These are phyloP conservation scores for Anodontia alba DNA, from an alignment of 2,888 invertebrate genomes.

Conservation along the genomic window DNA sequence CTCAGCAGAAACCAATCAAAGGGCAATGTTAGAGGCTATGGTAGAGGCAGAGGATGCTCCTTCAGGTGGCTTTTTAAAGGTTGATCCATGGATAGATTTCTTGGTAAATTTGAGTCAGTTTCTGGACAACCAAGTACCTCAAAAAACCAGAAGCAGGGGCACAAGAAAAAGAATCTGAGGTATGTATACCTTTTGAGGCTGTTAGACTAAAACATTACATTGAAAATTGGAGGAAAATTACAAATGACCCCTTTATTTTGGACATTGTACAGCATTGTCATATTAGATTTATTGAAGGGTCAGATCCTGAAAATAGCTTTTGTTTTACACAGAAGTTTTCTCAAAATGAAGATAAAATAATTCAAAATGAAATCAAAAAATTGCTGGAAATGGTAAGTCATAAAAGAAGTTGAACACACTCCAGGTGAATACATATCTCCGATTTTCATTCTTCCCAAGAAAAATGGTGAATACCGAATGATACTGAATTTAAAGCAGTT, in stretches of 20 bases:
- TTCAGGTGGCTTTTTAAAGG: neutral
- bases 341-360: neutral
- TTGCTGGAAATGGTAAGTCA: slow-evolving; percentile 34
- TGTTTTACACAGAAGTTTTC: neutral
- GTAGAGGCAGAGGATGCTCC: neutral
- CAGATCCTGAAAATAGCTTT: slow-evolving; percentile 15
- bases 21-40: neutral
- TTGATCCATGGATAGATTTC: neutral
- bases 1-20: slow-evolving; percentile 6
- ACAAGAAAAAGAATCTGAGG: slow-evolving; percentile 31
- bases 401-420: slow-evolving; percentile 36
- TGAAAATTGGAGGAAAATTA: slow-evolving; percentile 32
- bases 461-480: slow-evolving; percentile 41
- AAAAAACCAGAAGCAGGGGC: slow-evolving; percentile 42
- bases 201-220: slow-evolving; percentile 17
- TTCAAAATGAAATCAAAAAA: slow-evolving; percentile 45
- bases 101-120: too few species aligned
- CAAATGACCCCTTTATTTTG: slow-evolving; percentile 8
- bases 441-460: slow-evolving; percentile 35
- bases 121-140: neutral
- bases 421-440: slow-evolving; percentile 34
- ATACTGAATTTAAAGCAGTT: slow-evolving; percentile 41
- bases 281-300: slow-evolving; percentile 28
- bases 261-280: slow-evolving; percentile 41
- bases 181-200: slow-evolving; percentile 24